Conservation (phyloP, 2,113 vertebrate species). For the mouse (Mus musculus) region DNA sequence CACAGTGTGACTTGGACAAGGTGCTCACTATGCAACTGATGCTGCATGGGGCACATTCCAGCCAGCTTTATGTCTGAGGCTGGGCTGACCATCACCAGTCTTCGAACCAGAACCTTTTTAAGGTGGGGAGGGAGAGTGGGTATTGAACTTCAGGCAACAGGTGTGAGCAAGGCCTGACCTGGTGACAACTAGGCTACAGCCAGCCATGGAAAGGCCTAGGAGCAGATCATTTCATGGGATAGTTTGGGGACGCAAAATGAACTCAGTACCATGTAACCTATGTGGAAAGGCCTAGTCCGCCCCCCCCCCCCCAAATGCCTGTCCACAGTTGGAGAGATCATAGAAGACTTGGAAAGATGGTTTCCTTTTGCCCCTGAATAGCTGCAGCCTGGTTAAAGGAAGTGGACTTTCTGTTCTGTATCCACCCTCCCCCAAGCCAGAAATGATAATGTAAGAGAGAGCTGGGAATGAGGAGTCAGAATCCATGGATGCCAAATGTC, state of each 20-base stretch:
- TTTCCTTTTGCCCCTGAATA: neutral
- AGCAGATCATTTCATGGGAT: neutral
- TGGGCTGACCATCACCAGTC: neutral
- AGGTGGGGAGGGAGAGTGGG: neutral
- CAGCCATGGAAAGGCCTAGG: neutral
- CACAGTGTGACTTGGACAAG: neutral
- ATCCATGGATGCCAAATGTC: neutral
- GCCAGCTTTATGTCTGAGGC: neutral
- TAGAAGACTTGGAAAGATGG: neutral
- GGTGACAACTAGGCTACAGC: neutral
- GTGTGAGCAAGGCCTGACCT: neutral
- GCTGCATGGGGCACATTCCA: neutral
- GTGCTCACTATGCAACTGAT: neutral
- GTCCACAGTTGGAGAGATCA: neutral
- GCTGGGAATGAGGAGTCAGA: neutral
- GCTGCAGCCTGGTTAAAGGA: neutral
- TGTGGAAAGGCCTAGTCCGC: neutral
- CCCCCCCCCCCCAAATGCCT: neutral
- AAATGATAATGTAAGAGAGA: neutral
- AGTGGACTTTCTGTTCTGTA: neutral
- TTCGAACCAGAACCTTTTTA: neutral
- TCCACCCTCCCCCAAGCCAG: neutral
- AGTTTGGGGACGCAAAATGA: neutral
- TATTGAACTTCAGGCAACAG: neutral
- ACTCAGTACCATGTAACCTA: fast-evolving